A percentile compares a stretch with the other conserved stretches of the same genome.
Evolutionary conservation across 2,797 vertebrate species (phyloP).

Genomic region (Sitta carolinensis): DNA sequence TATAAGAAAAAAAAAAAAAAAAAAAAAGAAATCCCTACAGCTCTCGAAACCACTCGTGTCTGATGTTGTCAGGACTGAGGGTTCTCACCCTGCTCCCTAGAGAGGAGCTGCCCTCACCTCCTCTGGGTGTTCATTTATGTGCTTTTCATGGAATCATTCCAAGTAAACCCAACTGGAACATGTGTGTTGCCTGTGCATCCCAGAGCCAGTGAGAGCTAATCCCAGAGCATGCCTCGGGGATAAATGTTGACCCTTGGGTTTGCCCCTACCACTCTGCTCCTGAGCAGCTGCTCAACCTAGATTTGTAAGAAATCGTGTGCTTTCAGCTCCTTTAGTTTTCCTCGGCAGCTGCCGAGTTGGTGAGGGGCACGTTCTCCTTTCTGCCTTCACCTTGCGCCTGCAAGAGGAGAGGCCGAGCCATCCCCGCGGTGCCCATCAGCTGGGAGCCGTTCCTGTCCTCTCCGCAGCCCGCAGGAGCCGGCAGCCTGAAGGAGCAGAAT

Average conservation of each 20-base stretch:
- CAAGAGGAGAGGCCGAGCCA: background rate
- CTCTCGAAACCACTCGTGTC: background rate
- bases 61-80: rapidly evolving
- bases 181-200: background rate
- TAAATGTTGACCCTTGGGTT: background rate
- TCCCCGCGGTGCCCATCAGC: rapidly evolving
- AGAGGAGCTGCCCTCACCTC: background rate
- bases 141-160: background rate
- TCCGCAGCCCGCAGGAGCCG: background rate
- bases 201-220: background rate
- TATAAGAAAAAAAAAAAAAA: background rate
- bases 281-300: background rate
- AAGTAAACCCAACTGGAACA: background rate
- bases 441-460: background rate
- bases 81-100: rapidly evolving
- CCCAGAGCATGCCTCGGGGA: rapidly evolving
- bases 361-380: background rate
- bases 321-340: background rate
- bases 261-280: background rate
- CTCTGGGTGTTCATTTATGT: background rate
- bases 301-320: background rate
- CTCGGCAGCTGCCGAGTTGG: rapidly evolving
- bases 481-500: background rate
- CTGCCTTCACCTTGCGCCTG: background rate
- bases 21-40: background rate